These are phyloP conservation scores for Protonibea diacanthus DNA, from an alignment of 2,797 vertebrate species.

Conservation along the genomic window DNA sequence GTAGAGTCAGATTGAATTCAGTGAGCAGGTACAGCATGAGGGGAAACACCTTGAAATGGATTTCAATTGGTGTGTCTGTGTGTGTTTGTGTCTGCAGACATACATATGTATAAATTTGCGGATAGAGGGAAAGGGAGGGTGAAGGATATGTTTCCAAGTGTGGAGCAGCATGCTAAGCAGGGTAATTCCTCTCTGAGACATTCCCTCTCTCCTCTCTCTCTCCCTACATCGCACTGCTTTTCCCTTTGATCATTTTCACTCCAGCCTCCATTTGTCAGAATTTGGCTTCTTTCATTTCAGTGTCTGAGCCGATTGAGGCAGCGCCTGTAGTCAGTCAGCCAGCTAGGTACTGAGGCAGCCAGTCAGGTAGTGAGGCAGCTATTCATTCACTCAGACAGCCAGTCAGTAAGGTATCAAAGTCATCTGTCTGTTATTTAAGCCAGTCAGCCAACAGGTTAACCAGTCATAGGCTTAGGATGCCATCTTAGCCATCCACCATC, in stretches of 20 bases:
- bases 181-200: constrained; percentile 24
- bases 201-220: background rate
- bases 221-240: constrained; percentile 10
- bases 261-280: constrained; percentile 57
- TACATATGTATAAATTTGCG: constrained; percentile 20
- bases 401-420: constrained; percentile 9
- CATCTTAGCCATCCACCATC: background rate
- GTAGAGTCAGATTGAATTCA: background rate
- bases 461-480: background rate
- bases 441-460: background rate
- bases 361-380: background rate
- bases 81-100: constrained; percentile 6
- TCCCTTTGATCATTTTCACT: constrained; percentile 64
- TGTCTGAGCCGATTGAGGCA: constrained; percentile 19
- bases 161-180: constrained; percentile 50
- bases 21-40: background rate
- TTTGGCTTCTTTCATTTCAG: constrained; percentile 48
- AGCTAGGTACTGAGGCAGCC: background rate
- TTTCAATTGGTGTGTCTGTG: constrained; percentile 19
- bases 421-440: constrained; percentile 5
- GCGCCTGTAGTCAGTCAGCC: constrained; percentile 23
- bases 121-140: background rate
- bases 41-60: constrained; percentile 40
- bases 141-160: constrained; percentile 23
- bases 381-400: background rate